A percentile compares a stretch with the other conserved stretches of the same genome.
phyloP scores from a whole-genome alignment of 2,797 vertebrate species.

The Pogoniulus pusillus region DNA sequence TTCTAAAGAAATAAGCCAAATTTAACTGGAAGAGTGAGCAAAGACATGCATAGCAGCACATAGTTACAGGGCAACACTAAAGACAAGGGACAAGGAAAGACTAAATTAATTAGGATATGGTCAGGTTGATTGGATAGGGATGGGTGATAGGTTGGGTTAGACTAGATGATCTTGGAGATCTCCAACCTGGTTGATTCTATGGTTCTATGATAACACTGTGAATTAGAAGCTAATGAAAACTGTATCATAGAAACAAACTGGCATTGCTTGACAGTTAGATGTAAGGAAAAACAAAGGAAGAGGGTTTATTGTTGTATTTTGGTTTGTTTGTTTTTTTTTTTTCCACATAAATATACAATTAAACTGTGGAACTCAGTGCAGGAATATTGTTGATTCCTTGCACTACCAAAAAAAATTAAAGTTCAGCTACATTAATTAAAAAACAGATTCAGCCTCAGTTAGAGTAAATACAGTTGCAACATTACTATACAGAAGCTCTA shows the following conservation, averaged over 20 bases:
- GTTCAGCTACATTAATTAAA: neutral
- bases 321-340: too few relatives aligned
- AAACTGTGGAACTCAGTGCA: neutral
- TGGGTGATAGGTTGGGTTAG: too few relatives aligned
- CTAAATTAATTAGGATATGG: neutral
- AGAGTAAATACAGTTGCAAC: neutral
- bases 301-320: accelerated
- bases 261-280: neutral
- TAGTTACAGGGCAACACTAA: neutral
- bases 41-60: neutral
- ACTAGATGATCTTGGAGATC: too few relatives aligned
- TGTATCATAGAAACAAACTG: neutral
- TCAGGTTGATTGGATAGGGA: too few relatives aligned
- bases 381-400: neutral
- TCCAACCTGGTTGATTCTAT: too few relatives aligned
- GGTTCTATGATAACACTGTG: neutral
- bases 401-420: neutral
- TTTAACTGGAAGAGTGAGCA: neutral
- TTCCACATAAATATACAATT: neutral
- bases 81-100: neutral
- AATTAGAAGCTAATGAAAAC: neutral
- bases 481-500: neutral
- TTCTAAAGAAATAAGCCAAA: neutral
- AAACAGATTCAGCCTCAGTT: neutral
- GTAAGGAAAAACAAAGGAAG: neutral